These are phyloP conservation scores for Heliconius erato DNA, from an alignment of 2,888 invertebrate species.

Conservation along the genomic window DNA sequence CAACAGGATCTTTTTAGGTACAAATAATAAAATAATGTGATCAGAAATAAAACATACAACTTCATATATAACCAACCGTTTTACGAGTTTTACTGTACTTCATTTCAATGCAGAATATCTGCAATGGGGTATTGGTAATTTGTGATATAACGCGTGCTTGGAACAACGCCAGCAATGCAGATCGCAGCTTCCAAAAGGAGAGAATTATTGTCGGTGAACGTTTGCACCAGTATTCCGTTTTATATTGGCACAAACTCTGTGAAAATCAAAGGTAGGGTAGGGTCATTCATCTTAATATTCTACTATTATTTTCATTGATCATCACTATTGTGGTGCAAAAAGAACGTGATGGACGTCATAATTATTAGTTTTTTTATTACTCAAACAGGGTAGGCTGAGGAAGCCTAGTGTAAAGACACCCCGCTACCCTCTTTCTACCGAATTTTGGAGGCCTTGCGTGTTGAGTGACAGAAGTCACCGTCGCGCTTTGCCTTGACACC, in stretches of 20 bases:
- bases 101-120: slow-evolving; percentile 60
- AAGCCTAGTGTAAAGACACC: too few species aligned
- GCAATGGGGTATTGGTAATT: slow-evolving; percentile 62
- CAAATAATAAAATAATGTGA: not conserved
- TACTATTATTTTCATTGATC: not conserved
- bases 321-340: not conserved
- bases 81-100: slow-evolving; percentile 51
- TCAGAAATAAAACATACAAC: not conserved
- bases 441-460: too few species aligned
- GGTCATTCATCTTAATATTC: not conserved
- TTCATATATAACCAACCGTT: not conserved
- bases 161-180: slow-evolving; percentile 68
- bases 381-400: too few species aligned
- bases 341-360: not conserved
- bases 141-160: slow-evolving; percentile 73
- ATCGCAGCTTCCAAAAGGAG: slow-evolving; percentile 59
- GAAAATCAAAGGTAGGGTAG: not conserved
- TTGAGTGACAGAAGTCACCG: too few species aligned
- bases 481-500: too few species aligned
- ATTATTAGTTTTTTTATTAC: not conserved
- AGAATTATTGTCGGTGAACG: slow-evolving; percentile 47
- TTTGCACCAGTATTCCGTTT: slow-evolving; percentile 13
- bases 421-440: too few species aligned
- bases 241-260: not conserved
- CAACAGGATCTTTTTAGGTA: too few species aligned